phyloP scores from a whole-genome alignment of 2,113 vertebrate genomes.

The Carlito syrichta region DNA sequence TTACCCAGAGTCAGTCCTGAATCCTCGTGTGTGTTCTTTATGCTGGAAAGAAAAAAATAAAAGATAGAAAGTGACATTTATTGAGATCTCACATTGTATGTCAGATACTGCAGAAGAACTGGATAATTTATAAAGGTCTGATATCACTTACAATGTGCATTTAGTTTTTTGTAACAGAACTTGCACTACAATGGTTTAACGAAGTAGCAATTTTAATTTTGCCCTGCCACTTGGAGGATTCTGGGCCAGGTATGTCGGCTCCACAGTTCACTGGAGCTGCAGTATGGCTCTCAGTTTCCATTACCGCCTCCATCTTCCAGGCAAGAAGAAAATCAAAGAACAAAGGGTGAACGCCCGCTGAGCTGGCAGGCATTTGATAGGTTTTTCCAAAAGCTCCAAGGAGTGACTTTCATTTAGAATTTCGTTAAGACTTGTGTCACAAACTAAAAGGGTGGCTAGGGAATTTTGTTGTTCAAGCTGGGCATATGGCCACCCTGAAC shows the following conservation, averaged over 20 bases:
- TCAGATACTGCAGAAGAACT: not conserved
- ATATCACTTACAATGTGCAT: not conserved
- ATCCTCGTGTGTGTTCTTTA: not conserved
- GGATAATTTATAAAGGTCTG: not conserved
- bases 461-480: not conserved
- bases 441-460: not conserved
- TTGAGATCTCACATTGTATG: not conserved
- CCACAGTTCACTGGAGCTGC: not conserved
- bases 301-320: not conserved
- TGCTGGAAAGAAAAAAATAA: not conserved
- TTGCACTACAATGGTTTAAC: not conserved
- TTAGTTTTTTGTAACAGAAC: not conserved
- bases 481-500: not conserved
- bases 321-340: not conserved
- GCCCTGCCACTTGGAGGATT: not conserved
- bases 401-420: not conserved
- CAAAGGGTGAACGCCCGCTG: not conserved
- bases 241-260: not conserved
- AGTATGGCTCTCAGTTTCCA: not conserved
- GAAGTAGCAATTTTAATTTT: not conserved
- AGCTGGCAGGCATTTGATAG: not conserved
- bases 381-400: not conserved
- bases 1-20: not conserved
- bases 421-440: slow-evolving; percentile 29
- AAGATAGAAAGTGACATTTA: not conserved